Evolutionary conservation across 1,140 invertebrate genomes (phyloP).

Genomic region (Choristoneura fumiferana): DNA sequence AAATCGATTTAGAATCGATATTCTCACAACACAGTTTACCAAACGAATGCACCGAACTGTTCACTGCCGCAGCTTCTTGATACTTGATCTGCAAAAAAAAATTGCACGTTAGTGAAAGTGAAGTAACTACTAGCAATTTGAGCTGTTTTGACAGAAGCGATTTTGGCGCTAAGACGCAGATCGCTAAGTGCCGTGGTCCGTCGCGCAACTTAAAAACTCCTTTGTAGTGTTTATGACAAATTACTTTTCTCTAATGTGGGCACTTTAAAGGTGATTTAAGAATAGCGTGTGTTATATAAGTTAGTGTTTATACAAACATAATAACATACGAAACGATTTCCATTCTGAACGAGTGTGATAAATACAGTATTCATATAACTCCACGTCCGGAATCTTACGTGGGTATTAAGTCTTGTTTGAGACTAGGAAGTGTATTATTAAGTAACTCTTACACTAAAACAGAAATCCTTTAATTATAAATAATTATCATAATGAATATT

Average conservation of each 20-base stretch:
- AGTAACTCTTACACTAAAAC: not conserved
- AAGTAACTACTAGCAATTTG: not conserved
- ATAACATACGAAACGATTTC: slow-evolving; percentile 10
- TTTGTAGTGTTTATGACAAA: slow-evolving; percentile 8
- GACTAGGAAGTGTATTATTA: not conserved
- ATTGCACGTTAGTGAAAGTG: slow-evolving; percentile 13
- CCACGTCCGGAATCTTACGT: not conserved
- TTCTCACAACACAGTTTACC: slow-evolving; percentile 10
- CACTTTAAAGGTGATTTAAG: not conserved
- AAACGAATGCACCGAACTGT: not conserved
- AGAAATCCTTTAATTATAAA: no score
- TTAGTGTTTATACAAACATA: not conserved
- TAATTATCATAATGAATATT: no score
- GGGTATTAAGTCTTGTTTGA: not conserved
- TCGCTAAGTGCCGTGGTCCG: not conserved
- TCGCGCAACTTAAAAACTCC: not conserved
- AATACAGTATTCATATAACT: not conserved
- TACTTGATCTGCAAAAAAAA: slow-evolving; percentile 16
- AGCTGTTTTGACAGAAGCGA: not conserved
- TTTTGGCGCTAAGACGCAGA: slow-evolving; percentile 5
- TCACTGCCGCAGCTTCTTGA: slow-evolving; percentile 7
- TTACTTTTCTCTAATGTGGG: slow-evolving; percentile 6
- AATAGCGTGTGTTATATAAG: not conserved
- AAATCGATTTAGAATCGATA: slow-evolving; percentile 5
- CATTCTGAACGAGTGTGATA: not conserved